A percentile compares a stretch with the other conserved stretches of the same genome.
Evolutionary conservation across 2,113 vertebrate genomes (phyloP).

Genomic region (Tichodroma muraria): DNA sequence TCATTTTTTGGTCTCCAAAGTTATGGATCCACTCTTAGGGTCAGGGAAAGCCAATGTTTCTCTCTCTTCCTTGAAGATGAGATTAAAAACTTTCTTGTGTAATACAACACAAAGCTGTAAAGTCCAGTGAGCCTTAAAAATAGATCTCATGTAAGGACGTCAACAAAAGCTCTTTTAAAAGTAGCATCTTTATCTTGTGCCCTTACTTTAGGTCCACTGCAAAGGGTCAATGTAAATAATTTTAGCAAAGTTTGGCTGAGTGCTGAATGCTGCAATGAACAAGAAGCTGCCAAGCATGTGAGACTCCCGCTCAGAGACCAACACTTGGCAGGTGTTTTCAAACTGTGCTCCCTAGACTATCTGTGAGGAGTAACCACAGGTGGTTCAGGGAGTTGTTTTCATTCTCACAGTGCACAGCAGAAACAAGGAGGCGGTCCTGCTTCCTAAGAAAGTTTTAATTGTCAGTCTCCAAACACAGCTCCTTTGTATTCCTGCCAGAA

Average conservation of each 20-base stretch:
- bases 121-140: neutral
- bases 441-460: constrained; percentile 58
- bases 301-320: neutral
- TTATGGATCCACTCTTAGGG: neutral
- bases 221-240: neutral
- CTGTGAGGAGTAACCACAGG: constrained; percentile 8
- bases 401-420: neutral
- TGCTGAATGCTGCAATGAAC: neutral
- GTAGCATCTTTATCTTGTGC: neutral
- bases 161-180: neutral
- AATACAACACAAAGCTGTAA: neutral
- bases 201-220: neutral
- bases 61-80: neutral
- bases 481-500: constrained; percentile 54
- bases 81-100: neutral
- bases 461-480: constrained; percentile 42
- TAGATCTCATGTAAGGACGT: neutral
- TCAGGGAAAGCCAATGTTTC: neutral
- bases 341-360: neutral
- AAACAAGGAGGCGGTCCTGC: constrained; percentile 23
- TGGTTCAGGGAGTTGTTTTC: constrained; percentile 32
- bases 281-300: neutral
- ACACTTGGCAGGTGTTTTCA: constrained; percentile 25
- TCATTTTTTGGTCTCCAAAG: neutral
- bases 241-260: neutral